Evolutionary conservation across 1,140 invertebrate genomes (phyloP).

Genomic region (Rhopalosiphum padi): DNA sequence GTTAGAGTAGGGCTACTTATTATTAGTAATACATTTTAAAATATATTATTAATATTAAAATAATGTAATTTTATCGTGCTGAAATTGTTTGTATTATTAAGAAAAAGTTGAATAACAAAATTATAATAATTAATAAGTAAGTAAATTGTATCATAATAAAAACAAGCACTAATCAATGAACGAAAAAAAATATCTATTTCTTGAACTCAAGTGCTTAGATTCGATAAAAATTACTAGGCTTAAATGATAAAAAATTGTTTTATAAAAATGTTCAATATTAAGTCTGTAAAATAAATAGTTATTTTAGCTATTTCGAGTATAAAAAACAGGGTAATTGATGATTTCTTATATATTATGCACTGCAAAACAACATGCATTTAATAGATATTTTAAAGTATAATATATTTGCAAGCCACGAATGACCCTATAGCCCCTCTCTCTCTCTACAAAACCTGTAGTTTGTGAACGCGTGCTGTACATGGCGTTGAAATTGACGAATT

Average conservation of each 20-base stretch:
- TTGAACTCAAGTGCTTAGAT: background rate
- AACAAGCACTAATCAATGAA: background rate
- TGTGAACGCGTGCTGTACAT: background rate
- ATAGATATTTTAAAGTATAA: background rate
- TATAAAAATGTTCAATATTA: too few relatives aligned
- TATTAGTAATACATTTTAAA: too few relatives aligned
- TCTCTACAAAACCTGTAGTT: background rate
- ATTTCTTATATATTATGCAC: too few relatives aligned
- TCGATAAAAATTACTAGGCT: background rate
- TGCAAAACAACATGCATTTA: too few relatives aligned
- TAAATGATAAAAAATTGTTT: too few relatives aligned
- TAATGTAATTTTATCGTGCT: background rate
- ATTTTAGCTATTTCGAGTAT: too few relatives aligned
- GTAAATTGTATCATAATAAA: background rate
- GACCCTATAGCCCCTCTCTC: too few relatives aligned
- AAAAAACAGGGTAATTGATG: too few relatives aligned
- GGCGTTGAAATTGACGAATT: background rate
- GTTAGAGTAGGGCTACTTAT: too few relatives aligned
- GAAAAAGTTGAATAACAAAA: background rate
- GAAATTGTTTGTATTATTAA: background rate
- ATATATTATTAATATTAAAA: too few relatives aligned
- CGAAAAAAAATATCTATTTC: background rate
- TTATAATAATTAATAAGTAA: too few relatives aligned
- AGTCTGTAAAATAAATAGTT: too few relatives aligned
- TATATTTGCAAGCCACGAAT: background rate